phyloP scores from a whole-genome alignment of 2,888 invertebrate genomes.

The Thysanoteuthis rhombus region DNA sequence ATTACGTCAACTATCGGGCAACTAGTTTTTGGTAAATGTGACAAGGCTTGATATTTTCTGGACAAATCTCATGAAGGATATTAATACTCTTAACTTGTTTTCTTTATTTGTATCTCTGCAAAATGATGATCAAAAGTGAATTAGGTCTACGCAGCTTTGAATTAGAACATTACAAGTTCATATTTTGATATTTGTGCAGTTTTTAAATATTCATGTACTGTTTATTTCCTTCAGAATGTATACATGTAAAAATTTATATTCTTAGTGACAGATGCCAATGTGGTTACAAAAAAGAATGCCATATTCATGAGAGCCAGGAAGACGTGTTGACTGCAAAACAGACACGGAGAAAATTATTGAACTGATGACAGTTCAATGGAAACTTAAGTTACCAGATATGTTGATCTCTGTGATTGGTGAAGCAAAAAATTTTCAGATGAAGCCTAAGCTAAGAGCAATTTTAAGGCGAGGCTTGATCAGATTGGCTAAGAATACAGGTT shows the following conservation, averaged over 20 bases:
- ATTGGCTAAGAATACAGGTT: slow-evolving; percentile 66
- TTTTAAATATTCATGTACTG: no score
- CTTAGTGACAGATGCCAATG: slow-evolving; percentile 43
- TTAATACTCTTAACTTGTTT: no score
- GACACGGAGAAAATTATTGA: slow-evolving; percentile 56
- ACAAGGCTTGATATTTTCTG: no score
- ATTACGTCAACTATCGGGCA: no score
- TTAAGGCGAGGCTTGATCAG: slow-evolving; percentile 67
- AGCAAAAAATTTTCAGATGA: slow-evolving; percentile 67
- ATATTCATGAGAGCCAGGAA: slow-evolving; percentile 33
- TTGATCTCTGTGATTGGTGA: slow-evolving; percentile 69
- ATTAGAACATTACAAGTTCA: no score
- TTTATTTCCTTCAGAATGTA: not conserved
- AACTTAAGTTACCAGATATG: slow-evolving; percentile 65
- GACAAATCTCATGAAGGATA: no score
- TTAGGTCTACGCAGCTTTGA: no score
- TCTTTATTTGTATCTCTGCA: no score
- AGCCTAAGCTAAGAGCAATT: slow-evolving; percentile 62
- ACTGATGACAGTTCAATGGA: slow-evolving; percentile 64
- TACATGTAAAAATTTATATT: not conserved
- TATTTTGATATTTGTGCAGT: no score
- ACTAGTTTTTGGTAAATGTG: no score
- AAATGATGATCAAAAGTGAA: no score
- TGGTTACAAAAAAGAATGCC: slow-evolving; percentile 43
- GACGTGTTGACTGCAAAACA: slow-evolving; percentile 59